Evolutionary conservation across 2,113 vertebrate species (phyloP), one percentile per base, ranked within the genome.

Genomic region (Puntigrus tetrazona): DNA sequence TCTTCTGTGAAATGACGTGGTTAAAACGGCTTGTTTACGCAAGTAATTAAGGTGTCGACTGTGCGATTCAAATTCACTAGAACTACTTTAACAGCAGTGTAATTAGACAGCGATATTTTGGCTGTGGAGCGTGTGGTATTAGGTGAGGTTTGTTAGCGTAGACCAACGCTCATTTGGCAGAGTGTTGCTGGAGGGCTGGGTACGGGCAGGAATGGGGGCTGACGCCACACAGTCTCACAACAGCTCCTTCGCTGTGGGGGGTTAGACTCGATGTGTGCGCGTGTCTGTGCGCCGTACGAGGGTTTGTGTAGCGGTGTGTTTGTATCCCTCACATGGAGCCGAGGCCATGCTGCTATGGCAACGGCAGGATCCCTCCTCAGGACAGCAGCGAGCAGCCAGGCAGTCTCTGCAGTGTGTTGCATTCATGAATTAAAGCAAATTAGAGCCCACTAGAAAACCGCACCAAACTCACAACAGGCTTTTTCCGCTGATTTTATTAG

Each of bases 311-410:
- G 85, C 13, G 45, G 57, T 77, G 74, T 84, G 87, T 85, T 87
- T 86, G 81, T 89, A 83, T 84, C 81, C 88, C 86, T 78, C 82
- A 89, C 88, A 86, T 89, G 84, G 87, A 85, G 76, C 87, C 70
- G 78, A 78, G 86, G 87, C 91, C 31, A 88, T 34, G 96, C 95
- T 96, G 92, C 95, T 87, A 96, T 94, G 94, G 95, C 91, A 96
- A 97, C 95, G 29, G 9, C 84, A 61, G 90, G 91, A 92, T 91
- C 82, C 87, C 91, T 92, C 93, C 92, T 87, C 89, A 89, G 91
- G 92, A 92, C 92, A 89, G 91, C 91, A 94, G 91, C 91, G 93
- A 94, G 91, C 89, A 91, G 88, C 87, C 77, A 74, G 79, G 84
- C 34, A 78, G 69, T 86, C 86, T 92, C 90, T 88, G 36, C 92